phyloP scores from a whole-genome alignment of 2,888 invertebrate species.

The Brachypalpus laphriformis region DNA sequence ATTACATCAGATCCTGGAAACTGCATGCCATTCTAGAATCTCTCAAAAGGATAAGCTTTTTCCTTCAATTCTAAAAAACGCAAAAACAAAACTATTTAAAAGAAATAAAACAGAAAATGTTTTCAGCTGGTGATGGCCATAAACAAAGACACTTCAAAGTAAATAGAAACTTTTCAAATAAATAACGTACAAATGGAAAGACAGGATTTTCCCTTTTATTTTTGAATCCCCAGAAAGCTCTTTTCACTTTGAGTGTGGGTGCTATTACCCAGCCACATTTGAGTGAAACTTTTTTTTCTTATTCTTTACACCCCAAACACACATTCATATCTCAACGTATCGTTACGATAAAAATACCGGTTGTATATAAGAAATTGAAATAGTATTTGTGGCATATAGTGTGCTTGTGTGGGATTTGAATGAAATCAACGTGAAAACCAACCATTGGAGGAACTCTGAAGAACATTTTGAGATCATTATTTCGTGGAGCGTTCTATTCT shows the following conservation, averaged over 20 bases:
- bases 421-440: constrained; percentile 54
- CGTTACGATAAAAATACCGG: constrained; percentile 62
- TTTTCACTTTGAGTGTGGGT: constrained; percentile 32
- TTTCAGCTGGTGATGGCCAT: neutral
- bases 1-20: neutral
- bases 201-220: constrained; percentile 5
- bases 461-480: constrained; percentile 82
- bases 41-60: neutral
- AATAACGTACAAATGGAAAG: constrained; percentile 37
- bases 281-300: constrained; percentile 51
- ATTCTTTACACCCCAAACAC: constrained; percentile 7
- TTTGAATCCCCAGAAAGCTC: constrained; percentile 27
- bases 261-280: constrained; percentile 14
- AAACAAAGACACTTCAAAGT: neutral
- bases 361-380: constrained; percentile 52
- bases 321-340: constrained; percentile 12
- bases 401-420: constrained; percentile 42
- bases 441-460: constrained; percentile 64
- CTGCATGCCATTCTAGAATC: neutral
- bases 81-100: neutral
- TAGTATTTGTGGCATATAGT: constrained; percentile 40
- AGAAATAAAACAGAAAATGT: neutral
- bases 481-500: constrained; percentile 83
- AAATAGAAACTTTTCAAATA: constrained; percentile 29
- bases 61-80: neutral